A percentile compares a stretch with the other conserved stretches of the same genome.
Evolutionary conservation across 2,113 vertebrate species (phyloP).

Genomic region (Neoarius graeffei): DNA sequence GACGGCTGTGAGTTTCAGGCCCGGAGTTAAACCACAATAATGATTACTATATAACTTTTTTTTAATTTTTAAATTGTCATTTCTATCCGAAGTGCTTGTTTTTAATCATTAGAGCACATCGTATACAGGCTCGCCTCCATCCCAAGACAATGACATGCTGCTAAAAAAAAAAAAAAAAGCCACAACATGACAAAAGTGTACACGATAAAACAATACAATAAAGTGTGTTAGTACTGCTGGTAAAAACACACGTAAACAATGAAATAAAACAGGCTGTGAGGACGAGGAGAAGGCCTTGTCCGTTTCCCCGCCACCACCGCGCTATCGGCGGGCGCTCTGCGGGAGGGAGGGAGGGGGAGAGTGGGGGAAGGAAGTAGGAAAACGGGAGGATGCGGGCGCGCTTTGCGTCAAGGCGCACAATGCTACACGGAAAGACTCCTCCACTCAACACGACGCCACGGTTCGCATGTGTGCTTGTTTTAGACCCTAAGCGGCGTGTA

Average conservation of each 20-base stretch:
- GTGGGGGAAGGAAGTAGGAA: constrained; percentile 38
- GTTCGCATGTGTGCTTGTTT: background rate
- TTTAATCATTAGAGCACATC: background rate
- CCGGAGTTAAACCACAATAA: background rate
- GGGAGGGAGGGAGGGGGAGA: constrained; percentile 25
- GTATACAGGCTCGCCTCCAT: too few species aligned
- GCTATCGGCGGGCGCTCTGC: constrained; percentile 17
- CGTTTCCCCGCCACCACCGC: background rate
- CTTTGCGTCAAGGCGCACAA: constrained; percentile 14
- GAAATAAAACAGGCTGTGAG: too few species aligned
- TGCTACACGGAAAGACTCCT: background rate
- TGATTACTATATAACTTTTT: background rate
- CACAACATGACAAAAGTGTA: background rate
- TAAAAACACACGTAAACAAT: background rate
- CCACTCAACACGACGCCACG: background rate
- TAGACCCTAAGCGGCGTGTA: too few species aligned
- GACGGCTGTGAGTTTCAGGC: background rate
- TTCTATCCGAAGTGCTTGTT: too few species aligned
- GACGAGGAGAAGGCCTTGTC: background rate
- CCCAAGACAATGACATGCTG: background rate
- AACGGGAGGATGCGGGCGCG: constrained; percentile 25
- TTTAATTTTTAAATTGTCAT: background rate
- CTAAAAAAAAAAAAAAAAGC: background rate
- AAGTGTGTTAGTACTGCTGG: too few species aligned
- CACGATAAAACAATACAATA: background rate